Evolutionary conservation across 2,888 invertebrate genomes (phyloP), one percentile per base, ranked within the genome.

Genomic region (Lasioglossum lativentre): DNA sequence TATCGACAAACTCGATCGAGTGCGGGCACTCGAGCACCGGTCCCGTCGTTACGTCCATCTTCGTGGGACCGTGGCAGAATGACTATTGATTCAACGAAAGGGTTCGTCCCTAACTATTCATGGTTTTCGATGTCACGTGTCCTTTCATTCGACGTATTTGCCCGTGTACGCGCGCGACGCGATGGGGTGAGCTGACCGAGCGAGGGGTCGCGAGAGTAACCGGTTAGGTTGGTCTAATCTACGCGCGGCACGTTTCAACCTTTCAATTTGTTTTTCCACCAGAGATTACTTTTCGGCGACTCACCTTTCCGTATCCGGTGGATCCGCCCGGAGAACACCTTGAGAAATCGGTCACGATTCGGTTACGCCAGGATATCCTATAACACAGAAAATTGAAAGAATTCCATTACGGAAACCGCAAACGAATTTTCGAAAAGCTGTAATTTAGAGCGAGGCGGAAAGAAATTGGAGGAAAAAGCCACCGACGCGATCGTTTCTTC

Each of bases 51-150:
- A 74, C 76, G 76, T 86, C 78, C 78, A 87, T 82, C 85, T 68
- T 83, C 81, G 63, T 63, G 63, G 63, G 63, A 63, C 63, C 85
- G 82, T 86, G 73, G 72, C 84, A 80, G 84, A 88, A 89, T 90
- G 90, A 88, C 88, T 92, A 93, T 93, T 92, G 93, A 93, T 93
- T 93, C 88, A 90, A 82, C 83, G 89, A 92, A 91, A 88, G 91
- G 92, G 90, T 90, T 90, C 89, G 87, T 89, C 91, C 89, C 90
- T 87, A 85, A 90, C 92, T 93, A 93, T 93, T 93, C 92, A 94
- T 92, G 91, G 92, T 91, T 90, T 91, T 92, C 91, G 87, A 88
- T 90, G 94, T 93, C 93, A 93, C 93, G 94, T 93, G 94, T 92
- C 93, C 89, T 91, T 92, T 92, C 89, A 91, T 92, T 92, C 88